Evolutionary conservation across 1,140 invertebrate species (phyloP).

Genomic region (Drosophila micromelanica): DNA sequence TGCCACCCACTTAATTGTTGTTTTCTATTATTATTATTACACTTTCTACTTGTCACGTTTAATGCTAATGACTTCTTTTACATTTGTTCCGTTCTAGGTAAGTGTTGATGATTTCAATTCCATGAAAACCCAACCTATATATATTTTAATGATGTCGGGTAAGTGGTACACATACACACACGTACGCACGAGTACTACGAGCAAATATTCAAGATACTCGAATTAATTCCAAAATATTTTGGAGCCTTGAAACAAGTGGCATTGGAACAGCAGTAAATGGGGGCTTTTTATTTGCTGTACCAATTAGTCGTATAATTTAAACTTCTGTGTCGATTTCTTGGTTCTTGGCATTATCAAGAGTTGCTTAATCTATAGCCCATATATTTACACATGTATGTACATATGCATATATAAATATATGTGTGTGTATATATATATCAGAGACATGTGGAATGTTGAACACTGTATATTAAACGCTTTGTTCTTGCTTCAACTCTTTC

Average conservation of each 20-base stretch:
- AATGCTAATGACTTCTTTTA: conserved; percentile 1
- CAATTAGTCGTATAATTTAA: too few relatives aligned
- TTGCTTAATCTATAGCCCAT: conserved; percentile 1
- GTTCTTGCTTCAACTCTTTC: background rate
- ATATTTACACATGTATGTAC: background rate
- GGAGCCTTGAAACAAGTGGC: conserved; percentile 1
- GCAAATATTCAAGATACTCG: too few relatives aligned
- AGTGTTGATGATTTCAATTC: conserved; percentile 42
- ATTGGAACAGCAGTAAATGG: conserved; percentile 6
- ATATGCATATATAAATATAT: background rate
- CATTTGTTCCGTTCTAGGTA: conserved; percentile 60
- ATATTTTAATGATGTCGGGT: conserved; percentile 42
- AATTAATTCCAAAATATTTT: background rate
- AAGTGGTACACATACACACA: conserved; percentile 51
- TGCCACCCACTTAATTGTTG: background rate
- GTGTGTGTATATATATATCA: background rate
- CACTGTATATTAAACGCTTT: background rate
- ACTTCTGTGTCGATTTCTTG: background rate
- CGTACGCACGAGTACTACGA: background rate
- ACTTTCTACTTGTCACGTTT: background rate
- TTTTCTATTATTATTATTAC: background rate
- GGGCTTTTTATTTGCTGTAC: too few relatives aligned
- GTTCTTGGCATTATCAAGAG: background rate
- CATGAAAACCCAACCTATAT: background rate
- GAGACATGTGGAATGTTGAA: background rate